Percentiles rank a stretch among this genome's conserved stretches.
Conservation (phyloP, 2,113 vertebrate genomes). For the Leiothrix lutea region DNA sequence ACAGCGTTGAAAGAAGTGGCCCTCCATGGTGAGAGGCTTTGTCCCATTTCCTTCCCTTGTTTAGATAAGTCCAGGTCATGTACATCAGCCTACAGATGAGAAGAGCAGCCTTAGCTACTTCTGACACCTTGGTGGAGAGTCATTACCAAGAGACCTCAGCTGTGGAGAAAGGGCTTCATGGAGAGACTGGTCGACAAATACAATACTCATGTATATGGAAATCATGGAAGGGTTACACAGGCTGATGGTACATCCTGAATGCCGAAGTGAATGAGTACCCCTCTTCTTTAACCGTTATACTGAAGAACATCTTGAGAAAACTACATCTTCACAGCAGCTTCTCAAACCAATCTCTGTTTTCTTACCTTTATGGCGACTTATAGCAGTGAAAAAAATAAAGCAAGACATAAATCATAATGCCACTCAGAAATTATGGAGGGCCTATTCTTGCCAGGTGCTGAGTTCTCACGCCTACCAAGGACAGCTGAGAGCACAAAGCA, state of each 20-base stretch:
- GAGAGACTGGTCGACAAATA: background rate
- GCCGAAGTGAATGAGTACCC: accelerated
- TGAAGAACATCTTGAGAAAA: background rate
- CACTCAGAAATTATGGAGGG: background rate
- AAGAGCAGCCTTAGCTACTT: background rate
- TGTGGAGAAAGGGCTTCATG: background rate
- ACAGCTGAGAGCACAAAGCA: background rate
- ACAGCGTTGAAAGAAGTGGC: background rate
- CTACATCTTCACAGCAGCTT: background rate
- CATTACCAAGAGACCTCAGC: background rate
- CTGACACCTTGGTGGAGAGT: background rate
- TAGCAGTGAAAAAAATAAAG: background rate
- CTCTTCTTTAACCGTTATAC: background rate
- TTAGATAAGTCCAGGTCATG: background rate
- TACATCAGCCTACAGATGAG: background rate
- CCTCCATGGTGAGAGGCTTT: background rate
- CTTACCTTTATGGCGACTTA: background rate
- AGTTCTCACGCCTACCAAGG: background rate
- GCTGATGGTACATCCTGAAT: background rate
- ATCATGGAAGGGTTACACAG: background rate
- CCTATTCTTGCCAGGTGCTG: background rate
- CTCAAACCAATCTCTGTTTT: background rate
- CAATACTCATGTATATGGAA: background rate
- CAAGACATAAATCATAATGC: background rate
- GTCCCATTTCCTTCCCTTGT: background rate